Evolutionary conservation across 2,888 invertebrate species (phyloP), one percentile per base, ranked within the genome.

Genomic region (Acanthacorydalis orientalis): DNA sequence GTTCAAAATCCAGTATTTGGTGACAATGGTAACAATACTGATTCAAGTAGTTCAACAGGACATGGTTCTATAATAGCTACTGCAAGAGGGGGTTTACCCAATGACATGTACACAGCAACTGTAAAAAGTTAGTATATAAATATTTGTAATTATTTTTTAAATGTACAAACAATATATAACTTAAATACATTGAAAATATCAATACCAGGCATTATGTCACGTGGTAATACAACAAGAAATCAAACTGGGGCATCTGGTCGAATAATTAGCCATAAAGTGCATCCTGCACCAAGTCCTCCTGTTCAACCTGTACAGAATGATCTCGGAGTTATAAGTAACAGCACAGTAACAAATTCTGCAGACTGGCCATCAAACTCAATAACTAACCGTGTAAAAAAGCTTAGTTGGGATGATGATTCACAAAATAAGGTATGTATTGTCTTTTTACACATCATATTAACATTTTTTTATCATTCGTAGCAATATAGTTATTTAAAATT

Each of bases 331-430:
- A 12, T 46, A 9, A 42, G 46, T 14, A 4, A 46, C 7, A 48
- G 48, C 60, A 59, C 57, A 68, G 67, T 62, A 68, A 68, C 64
- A 57, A 68, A 57, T 59, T 63, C 52, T 51, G 60, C 57, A 48
- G 69, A 75, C 45, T 84, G 83, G 81, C 80, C 83, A 1, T 68
- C 72, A 49, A 72, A 75, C 48, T 78, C 81, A 50, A 77, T 80
- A 33, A 79, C 83, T 6, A 75, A 78, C 46, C 66, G 82, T 44
- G 80, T 83, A 51, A 86, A 86, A 67, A 83, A 84, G 59, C 70
- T 86, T 46, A 83, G 82, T 62, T 87, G 83, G 83, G 80, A 78
- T 56, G 82, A 83, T 60, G 78, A 69, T 50, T 50, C 51, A 62
- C 52, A 64, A 60, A 60, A 63, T 62, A 53, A 47, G 51, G 49